These are phyloP conservation scores for Exocentrus adspersus DNA, from an alignment of 2,888 invertebrate genomes.

Conservation along the genomic window DNA sequence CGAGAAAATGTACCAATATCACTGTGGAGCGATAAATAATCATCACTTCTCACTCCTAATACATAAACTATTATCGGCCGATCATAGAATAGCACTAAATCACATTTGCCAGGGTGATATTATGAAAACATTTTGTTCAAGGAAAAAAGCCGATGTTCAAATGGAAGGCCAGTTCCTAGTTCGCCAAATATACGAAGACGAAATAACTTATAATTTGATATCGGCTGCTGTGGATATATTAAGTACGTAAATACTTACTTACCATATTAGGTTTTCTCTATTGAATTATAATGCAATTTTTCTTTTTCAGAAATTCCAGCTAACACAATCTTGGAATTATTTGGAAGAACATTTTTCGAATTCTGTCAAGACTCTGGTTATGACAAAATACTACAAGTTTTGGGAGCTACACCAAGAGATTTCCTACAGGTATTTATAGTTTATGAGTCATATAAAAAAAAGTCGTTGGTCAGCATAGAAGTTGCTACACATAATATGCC, in stretches of 20 bases:
- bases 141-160: slow-evolving; percentile 89
- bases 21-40: no score
- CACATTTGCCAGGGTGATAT: no score
- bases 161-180: slow-evolving; percentile 97
- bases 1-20: no score
- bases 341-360: slow-evolving; percentile 95
- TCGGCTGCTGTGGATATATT: slow-evolving; percentile 91
- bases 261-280: not conserved
- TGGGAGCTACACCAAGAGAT: slow-evolving; percentile 94
- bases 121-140: no score
- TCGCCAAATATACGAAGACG: slow-evolving; percentile 94
- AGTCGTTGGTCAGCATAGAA: no score
- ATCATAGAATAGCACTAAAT: no score
- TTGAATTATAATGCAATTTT: not conserved
- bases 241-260: slow-evolving; percentile 71
- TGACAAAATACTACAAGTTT: slow-evolving; percentile 92
- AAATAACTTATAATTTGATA: slow-evolving; percentile 93
- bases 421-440: slow-evolving; percentile 81
- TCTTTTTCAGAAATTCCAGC: slow-evolving; percentile 85
- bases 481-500: no score
- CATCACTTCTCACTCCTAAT: no score
- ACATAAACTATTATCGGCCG: no score
- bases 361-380: slow-evolving; percentile 98
- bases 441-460: not conserved
- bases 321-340: slow-evolving; percentile 86